phyloP scores from a whole-genome alignment of 2,113 vertebrate species.

The Illadopsis cleaveri region DNA sequence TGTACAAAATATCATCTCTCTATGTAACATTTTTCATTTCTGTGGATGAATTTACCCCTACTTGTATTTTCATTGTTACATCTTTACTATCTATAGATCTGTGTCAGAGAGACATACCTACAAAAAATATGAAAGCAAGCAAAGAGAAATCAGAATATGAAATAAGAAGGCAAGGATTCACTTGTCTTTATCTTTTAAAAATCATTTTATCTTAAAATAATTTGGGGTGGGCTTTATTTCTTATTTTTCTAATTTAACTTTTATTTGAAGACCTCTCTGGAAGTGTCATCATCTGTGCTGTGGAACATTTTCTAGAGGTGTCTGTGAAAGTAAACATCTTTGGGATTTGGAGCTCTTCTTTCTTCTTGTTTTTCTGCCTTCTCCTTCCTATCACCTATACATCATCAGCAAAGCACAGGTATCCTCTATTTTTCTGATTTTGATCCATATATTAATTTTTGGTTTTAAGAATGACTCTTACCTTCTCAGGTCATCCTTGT shows the following conservation, averaged over 20 bases:
- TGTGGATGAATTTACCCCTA: not conserved
- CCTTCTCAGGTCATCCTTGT: not conserved
- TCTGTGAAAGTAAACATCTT: not conserved
- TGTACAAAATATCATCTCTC: not conserved
- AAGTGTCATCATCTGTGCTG: not conserved
- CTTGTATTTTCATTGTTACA: not conserved
- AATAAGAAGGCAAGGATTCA: not conserved
- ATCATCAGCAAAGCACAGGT: not conserved
- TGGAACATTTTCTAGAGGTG: not conserved
- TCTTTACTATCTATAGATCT: not conserved
- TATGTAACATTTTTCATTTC: fast-evolving
- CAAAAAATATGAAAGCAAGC: not conserved
- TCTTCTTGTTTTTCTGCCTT: not conserved
- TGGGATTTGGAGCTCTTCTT: not conserved
- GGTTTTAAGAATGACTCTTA: not conserved
- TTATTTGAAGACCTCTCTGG: not conserved
- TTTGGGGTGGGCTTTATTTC: not conserved
- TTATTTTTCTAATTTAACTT: not conserved
- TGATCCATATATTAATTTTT: not conserved
- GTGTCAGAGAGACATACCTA: not conserved
- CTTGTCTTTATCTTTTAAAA: not conserved
- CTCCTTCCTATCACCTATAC: not conserved
- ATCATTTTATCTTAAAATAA: not conserved
- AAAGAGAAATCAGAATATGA: not conserved
- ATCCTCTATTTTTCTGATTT: not conserved